phyloP scores from a whole-genome alignment of 2,113 vertebrate genomes.

The Triplophysa tibetana region DNA sequence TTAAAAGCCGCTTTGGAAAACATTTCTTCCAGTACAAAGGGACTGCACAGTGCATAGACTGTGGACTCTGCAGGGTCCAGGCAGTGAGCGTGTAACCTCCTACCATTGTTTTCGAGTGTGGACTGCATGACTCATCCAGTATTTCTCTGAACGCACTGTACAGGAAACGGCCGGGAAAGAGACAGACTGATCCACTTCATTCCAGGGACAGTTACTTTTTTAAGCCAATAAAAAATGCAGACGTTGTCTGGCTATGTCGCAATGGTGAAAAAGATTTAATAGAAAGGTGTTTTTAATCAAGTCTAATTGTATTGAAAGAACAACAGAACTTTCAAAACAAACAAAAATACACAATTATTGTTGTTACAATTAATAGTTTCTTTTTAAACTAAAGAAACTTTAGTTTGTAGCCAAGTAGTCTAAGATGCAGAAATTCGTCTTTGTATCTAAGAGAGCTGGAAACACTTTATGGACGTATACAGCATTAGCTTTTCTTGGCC shows the following conservation, averaged over 20 bases:
- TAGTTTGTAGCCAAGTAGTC: too few species aligned
- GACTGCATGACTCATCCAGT: conserved; percentile 70
- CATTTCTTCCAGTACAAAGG: conserved; percentile 63
- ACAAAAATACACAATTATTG: too few species aligned
- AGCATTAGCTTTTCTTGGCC: too few species aligned
- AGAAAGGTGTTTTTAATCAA: neutral
- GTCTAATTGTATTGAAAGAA: neutral
- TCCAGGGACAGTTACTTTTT: conserved; percentile 15
- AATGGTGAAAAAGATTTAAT: neutral
- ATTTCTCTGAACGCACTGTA: conserved; percentile 63
- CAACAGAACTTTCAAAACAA: neutral
- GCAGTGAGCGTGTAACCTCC: conserved; percentile 62
- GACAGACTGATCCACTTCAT: conserved; percentile 42
- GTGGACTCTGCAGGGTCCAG: conserved; percentile 69
- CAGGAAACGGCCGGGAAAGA: conserved; percentile 51
- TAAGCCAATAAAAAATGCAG: conserved; percentile 9
- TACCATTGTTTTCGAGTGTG: conserved; percentile 75
- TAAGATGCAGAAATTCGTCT: too few species aligned
- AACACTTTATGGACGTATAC: neutral
- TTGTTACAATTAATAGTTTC: too few species aligned
- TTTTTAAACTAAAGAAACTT: too few species aligned
- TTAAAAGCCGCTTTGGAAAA: conserved; percentile 61
- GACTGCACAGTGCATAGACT: conserved; percentile 60
- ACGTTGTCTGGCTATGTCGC: conserved; percentile 4
- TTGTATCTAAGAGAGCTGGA: neutral